Percentiles rank a stretch among this genome's conserved stretches.
These are phyloP conservation scores for Cataglyphis livida DNA, from an alignment of 2,888 invertebrate species.

Conservation along the genomic window DNA sequence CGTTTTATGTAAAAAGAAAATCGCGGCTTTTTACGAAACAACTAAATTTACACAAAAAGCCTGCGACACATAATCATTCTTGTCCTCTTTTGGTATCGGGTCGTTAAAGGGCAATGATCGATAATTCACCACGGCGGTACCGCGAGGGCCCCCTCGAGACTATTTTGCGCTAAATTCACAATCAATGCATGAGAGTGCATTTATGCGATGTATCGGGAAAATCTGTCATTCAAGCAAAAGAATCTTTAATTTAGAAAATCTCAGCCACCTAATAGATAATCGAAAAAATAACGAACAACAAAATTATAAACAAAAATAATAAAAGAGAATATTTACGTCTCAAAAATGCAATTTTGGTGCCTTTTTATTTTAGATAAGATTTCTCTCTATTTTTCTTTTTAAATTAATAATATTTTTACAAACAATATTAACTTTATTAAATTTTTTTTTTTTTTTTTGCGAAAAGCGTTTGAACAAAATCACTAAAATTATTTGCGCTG, in stretches of 20 bases:
- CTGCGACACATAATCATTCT: slow-evolving; percentile 22
- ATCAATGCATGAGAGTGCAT: slow-evolving; percentile 68
- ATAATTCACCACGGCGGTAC: slow-evolving; percentile 64
- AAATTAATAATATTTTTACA: slow-evolving; percentile 3
- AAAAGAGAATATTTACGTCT: background rate
- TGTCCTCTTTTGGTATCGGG: slow-evolving; percentile 44
- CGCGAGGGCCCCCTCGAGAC: slow-evolving; percentile 54
- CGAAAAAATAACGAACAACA: background rate
- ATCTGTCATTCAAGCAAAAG: slow-evolving; percentile 21
- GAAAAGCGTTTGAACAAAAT: slow-evolving; percentile 2
- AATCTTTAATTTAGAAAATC: background rate
- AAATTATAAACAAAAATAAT: background rate
- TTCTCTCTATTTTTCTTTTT: background rate
- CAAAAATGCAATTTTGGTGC: background rate
- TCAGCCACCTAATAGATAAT: background rate
- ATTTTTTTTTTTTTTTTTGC: background rate
- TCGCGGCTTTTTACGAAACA: background rate
- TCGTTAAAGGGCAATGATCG: slow-evolving; percentile 71
- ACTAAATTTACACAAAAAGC: background rate
- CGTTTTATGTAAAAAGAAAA: background rate
- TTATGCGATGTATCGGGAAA: slow-evolving; percentile 46
- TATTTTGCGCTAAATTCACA: slow-evolving; percentile 67
- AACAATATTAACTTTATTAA: background rate
- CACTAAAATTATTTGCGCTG: background rate
- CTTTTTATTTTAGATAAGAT: background rate